Evolutionary conservation across 2,888 invertebrate genomes (phyloP), one percentile per base, ranked within the genome.

Genomic region (Oligia fasciuncula): DNA sequence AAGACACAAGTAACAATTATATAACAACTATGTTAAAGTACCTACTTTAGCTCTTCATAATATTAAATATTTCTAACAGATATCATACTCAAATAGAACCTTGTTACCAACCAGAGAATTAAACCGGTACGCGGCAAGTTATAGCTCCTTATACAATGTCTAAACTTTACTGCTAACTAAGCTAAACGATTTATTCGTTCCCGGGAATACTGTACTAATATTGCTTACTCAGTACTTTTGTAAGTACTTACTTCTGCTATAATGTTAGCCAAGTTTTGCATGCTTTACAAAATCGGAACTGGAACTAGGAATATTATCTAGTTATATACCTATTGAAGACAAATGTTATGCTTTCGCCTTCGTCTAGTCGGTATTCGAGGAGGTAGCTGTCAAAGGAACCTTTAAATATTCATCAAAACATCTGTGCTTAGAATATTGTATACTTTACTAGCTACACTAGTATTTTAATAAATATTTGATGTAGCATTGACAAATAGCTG

Each of bases 131-230:
- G 54, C 43, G 17, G 66, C 72, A 79, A 85, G 73, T 80, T 79
- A 73, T 75, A 69, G 43, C 62, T 74, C 46, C 23, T 80, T 65
- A 76, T 67, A 79, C 79, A 87, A 79, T 69, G 70, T 80, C 69
- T 69, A 70, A 88, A 88, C 68, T 88, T 89, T 67, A 60, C 69
- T 69, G 67, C 71, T 74, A 83, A 89, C 81, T 85, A 69, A 77
- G 71, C 80, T 80, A 87, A 89, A 83, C 87, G 89, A 85, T 89
- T 87, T 85, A 89, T 89, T 85, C 40, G 57, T 79, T 76, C 78
- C 51, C 35, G n/a, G 57, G 67, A 71, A 75, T 29, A 43, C 57
- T 68, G 75, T 19, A 6, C 13, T 62, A 69, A 29, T 68, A 73
- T 35, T 84, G 70, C 67, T 83, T 73, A 70, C 75, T 49, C 60